Evolutionary conservation across 2,888 invertebrate species (phyloP), one percentile per base, ranked within the genome.

Genomic region (Nemotelus nigrinus): DNA sequence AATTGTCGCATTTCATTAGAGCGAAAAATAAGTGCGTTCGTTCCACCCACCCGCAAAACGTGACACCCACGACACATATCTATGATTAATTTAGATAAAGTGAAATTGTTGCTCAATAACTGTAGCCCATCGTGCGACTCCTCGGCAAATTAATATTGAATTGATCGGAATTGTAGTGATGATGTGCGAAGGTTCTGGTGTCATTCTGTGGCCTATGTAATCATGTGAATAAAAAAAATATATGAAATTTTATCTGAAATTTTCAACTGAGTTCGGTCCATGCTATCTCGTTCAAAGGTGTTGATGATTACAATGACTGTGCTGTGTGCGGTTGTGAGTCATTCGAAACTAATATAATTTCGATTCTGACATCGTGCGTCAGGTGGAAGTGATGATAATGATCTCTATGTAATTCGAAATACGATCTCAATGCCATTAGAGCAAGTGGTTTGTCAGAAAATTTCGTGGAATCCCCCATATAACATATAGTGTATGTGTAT

Each of bases 1-100:
- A 70, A 70, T 70, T 70, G 70, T 48, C 55, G 25, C 70, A 41
- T 55, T 70, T 70, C 70, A 70, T 70, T 70, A 48, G 53, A 55
- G 70, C 55, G 70, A 70, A 39, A 70, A 70, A 55, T 43, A 43
- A 55, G 55, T 70, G 70, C 53, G 70, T 70, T 70, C 43, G 53
- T 44, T 60, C 25, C 57, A 25, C 25, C 25, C 39, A 50, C 3
- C 43, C 63, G 39, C 3, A 1, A 53, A 63, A 41, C 10, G 25
- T 43, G 63, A 63, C 43, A 57, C 25, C 57, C 3, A 57, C 43
- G 70, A 70, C 55, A 53, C 41, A 53, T 50, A 70, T 41, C 50
- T 70, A 44, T 70, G 70, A 43, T 70, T 41, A 70, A 53, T 50
- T 53, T 53, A 70, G 70, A 70, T 70, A 70, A 70, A 41, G 47